Base-by-base conservation (phyloP, 2,113 vertebrate genomes). In the Lamprotornis superbus region DNA sequence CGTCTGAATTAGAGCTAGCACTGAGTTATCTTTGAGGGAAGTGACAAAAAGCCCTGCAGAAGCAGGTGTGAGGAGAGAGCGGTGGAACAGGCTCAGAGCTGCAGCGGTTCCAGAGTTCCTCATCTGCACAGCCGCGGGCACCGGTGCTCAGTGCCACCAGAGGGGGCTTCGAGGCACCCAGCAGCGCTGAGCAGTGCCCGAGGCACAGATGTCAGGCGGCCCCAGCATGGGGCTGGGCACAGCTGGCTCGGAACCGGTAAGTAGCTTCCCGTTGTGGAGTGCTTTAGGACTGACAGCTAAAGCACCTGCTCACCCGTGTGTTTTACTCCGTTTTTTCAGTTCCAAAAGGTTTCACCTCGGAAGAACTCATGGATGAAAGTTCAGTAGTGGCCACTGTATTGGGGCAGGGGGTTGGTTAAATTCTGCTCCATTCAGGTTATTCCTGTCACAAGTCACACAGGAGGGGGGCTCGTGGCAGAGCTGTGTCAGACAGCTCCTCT, bases 101-200 rank as follows among this genome's bases (percentile, higher is more conserved):
- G 49, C 49, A 80, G 88, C 8, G 1, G 52, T 92, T 60, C 11
- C 67, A 20, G 52, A 47, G 12, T 73, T n/a, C 19, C 56, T 82
- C 85, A 44, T 88, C 67, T 47, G 76, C 63, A 7, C 35, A 25
- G 90, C 91, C 44, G 10, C 21, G 30, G 89, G 94, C 93, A 52
- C 18, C 59, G 59, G 37, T 42, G 52, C 14, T 78, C 22, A 9
- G 95, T 96, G 93, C 94, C 94, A 90, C 88, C 46, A 92, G 94
- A 96, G 93, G 97, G 90, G 91, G 95, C 94, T 95, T 96, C 40
- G 74, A 70, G 95, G 90, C 90, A 84, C 87, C 77, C 69, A 9
- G 25, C 61, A 16, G 77, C 53, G 24, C 12, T 44, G 49, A 25
- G 73, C 90, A 49, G 81, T 25, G 77, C 33, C 63, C 18, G 63